Percentiles rank a stretch among this genome's conserved stretches.
phyloP scores from a whole-genome alignment of 2,888 invertebrate genomes.

The Caenorhabditis virilis region DNA sequence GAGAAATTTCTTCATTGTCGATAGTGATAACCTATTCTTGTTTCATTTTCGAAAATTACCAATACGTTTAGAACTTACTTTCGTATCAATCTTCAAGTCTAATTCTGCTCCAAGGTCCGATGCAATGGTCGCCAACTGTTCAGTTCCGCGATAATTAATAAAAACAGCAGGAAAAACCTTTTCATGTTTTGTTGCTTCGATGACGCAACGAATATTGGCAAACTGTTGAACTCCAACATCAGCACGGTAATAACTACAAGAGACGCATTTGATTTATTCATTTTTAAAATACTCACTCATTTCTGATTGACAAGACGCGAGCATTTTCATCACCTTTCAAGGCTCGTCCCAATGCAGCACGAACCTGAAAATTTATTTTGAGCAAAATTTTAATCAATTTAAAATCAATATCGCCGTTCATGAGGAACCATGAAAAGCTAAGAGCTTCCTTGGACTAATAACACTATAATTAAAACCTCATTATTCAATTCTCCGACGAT shows the following conservation, averaged over 20 bases:
- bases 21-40: too few relatives aligned
- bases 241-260: constrained; percentile 7
- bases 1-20: too few relatives aligned
- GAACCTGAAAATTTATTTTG: too few relatives aligned
- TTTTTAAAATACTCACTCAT: background rate
- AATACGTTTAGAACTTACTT: background rate
- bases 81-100: background rate
- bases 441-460: too few relatives aligned
- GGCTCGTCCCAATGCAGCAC: too few relatives aligned
- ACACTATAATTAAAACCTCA: too few relatives aligned
- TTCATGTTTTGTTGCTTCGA: constrained; percentile 9
- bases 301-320: background rate
- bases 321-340: background rate
- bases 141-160: background rate
- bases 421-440: too few relatives aligned
- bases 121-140: too few relatives aligned
- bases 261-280: too few relatives aligned
- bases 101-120: too few relatives aligned
- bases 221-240: constrained; percentile 8
- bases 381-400: too few relatives aligned
- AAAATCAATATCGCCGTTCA: too few relatives aligned
- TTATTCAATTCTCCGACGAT: constrained; percentile 14
- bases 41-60: background rate
- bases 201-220: background rate
- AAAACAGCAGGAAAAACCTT: constrained; percentile 7